Evolutionary conservation across 2,888 invertebrate genomes (phyloP), one percentile per base, ranked within the genome.

Genomic region (Tipula lateralis): DNA sequence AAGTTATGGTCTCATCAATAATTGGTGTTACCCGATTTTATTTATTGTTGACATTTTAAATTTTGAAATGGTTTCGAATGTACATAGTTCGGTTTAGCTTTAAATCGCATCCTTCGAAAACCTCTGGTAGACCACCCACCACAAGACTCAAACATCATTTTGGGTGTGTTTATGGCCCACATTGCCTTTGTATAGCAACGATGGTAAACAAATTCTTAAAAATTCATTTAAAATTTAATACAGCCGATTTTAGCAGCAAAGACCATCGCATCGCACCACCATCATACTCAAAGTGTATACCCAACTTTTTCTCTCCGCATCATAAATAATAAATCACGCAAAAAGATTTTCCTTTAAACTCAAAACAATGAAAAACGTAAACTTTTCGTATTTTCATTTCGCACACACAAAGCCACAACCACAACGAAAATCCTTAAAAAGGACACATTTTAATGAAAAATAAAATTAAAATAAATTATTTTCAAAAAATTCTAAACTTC

Each of bases 381-480:
- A 66, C 24, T 66, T 66, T 66, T 24, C 66, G 7, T 66, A 66
- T 66, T 66, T 66, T 24, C 66, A 66, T 66, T 12, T 66, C 24
- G 24, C 66, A 66, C 24, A 66, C 66, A 44, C 44, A 50, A 50
- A 36, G 36, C 44, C 16, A 16, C 44, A 36, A 36, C 36, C 36
- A 12, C 1, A 36, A 13, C n/a, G 12, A 66, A 50, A 66, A 24
- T 66, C 66, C 9, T 66, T 66, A 66, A 66, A 66, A 66, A 66
- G 66, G 66, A 66, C 66, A 66, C 7, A 66, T 19, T 66, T 24
- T 66, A 66, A 66, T 66, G 66, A 66, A 66, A 66, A 66, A 66
- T 66, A 66, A 66, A 66, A 66, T 66, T 66, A 66, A 66, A 66
- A 66, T 24, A 66, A 66, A 66, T 66, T 66, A 66, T 66, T 66